Evolutionary conservation across 2,797 vertebrate genomes (phyloP), one percentile per base, ranked within the genome.

Genomic region (Parauchenoglanis punctatus): DNA sequence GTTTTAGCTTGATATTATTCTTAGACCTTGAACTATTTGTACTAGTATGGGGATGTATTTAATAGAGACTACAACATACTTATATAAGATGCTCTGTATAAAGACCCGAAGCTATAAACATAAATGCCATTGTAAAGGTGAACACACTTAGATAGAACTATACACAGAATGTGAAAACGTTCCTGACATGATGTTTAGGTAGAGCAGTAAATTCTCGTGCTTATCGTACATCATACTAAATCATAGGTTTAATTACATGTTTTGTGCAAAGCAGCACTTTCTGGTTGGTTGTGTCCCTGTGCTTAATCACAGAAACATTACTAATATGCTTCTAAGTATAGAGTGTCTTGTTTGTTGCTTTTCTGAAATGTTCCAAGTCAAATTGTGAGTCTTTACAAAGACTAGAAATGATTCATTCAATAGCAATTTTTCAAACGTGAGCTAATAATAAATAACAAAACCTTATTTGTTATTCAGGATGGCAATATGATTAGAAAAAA

Each of bases 381-480:
- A 58, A 40, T 5, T 12, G 17, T 23, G 54, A 78, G 11, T 35
- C 54, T 28, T 80, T 80, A 35, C 0, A 2, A 80, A 35, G 54
- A 65, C 23, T 2, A 10, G 72, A 31, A 78, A 44, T 67, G 28
- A 11, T 72, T 46, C 18, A 68, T 88, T 86, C 68, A 28, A 54
- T 46, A 40, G 63, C 25, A 58, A 75, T 87, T 73, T 49, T 75
- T 87, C 25, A 81, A 59, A 58, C 28, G 7, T 54, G 49, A 87
- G 65, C 35, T 61, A 81, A 85, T 85, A 17, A 81, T 12, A 35
- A 25, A 63, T 4, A 82, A 67, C 25, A 75, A 65, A 46, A 67
- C 35, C 75, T 3, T 56, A 46, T 65, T 20, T 68, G 73, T 89
- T 86, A 83, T 54, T 84, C 44, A 81, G 52, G 73, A 76, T 56